Base-by-base conservation (phyloP, 2,113 vertebrate species). In the Ageneiosus marmoratus region DNA sequence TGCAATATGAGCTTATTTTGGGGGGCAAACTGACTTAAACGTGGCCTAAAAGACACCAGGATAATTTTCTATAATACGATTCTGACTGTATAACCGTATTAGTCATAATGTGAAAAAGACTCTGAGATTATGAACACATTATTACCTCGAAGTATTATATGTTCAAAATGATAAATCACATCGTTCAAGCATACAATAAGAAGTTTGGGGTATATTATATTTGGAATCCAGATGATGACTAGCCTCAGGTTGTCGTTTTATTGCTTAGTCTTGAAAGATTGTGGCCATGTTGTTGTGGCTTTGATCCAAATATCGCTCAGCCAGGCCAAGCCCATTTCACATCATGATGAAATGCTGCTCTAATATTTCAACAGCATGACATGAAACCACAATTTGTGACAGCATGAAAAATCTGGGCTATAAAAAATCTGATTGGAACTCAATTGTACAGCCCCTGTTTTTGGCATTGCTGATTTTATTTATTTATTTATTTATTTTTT, bases 381-480 rank as follows among this genome's bases (percentile, higher is more conserved):
- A 27, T 50, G 77, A 77, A 53, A 32, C 62, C 72, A 44, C 77
- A 27, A 44, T 80, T 73, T 77, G 18, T 27, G 60, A 51, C 72
- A 32, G 77, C 51, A 74, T 74, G 50, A 55, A 24, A 55, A 76
- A 76, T 76, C 29, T 12, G 73, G 34, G 29, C 48, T 32, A 1
- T 20, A 51, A 29, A 27, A 41, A 20, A 13, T n/a, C 5, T 16
- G n/a, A 75, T 78, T 22, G 82, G 55, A 81, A 74, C 55, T 67
- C 2, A 37, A 29, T 76, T 41, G 50, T 27, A 12, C 11, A 32
- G 48, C 62, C 83, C 83, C 79, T 62, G 70, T 41, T 83, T 84
- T 78, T 84, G 85, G 80, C 83, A 85, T 85, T 62, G 79, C 84
- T 86, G 77, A 32, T 63, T 70, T 51, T 22, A 53, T 32, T 51